Percentiles rank a stretch among this genome's conserved stretches.
Evolutionary conservation across 2,113 vertebrate species (phyloP).

Genomic region (Oreochromis aureus): DNA sequence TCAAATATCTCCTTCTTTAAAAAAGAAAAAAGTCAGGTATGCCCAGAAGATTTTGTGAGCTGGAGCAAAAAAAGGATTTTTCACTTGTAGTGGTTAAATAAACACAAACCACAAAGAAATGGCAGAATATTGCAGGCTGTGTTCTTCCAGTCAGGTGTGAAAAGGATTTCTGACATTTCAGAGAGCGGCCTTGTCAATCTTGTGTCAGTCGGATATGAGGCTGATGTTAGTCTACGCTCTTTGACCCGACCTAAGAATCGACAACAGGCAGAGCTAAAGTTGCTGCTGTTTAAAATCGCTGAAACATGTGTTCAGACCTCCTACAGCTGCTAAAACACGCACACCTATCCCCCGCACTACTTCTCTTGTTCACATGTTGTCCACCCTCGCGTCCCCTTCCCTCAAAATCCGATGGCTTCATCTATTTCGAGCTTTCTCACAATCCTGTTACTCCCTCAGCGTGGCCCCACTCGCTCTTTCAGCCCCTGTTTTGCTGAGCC

Average conservation of each 20-base stretch:
- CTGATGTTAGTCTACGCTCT: not conserved
- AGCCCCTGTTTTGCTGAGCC: slow-evolving; percentile 18
- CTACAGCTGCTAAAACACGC: not conserved
- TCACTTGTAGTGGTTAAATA: not conserved
- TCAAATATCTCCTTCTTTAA: not conserved
- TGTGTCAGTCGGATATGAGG: not conserved
- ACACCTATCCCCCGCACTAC: not conserved
- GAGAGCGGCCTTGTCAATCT: not conserved
- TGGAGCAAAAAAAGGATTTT: not conserved
- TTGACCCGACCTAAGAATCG: not conserved
- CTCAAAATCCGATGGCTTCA: slow-evolving; percentile 16
- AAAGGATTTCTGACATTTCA: not conserved
- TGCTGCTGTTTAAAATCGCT: not conserved
- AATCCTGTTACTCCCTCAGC: not conserved
- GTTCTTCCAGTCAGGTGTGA: not conserved
- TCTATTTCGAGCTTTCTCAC: not conserved
- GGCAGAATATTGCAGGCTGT: not conserved
- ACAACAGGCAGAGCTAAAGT: not conserved
- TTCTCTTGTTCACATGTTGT: not conserved
- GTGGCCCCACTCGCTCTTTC: not conserved
- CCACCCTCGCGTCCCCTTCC: not conserved
- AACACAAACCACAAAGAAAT: not conserved
- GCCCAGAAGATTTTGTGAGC: not conserved
- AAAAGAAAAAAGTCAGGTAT: not conserved
- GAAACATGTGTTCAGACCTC: not conserved